phyloP scores from a whole-genome alignment of 2,113 vertebrate genomes.

The Melanotaenia duboulayi region DNA sequence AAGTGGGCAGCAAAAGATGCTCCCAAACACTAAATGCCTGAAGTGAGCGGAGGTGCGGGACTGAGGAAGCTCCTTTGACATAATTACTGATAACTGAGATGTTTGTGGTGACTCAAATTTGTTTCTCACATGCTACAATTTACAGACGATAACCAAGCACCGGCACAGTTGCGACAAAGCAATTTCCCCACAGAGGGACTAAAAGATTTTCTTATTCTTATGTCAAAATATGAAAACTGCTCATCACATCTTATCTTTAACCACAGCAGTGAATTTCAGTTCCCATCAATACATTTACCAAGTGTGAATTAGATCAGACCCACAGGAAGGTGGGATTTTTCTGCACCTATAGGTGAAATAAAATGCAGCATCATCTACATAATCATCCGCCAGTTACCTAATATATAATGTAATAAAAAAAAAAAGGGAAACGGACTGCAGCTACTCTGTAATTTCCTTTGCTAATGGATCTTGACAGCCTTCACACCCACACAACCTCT shows the following conservation, averaged over 20 bases:
- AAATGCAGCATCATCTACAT: not conserved
- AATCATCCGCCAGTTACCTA: not conserved
- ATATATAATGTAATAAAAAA: conserved; percentile 2
- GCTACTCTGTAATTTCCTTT: conserved; percentile 39
- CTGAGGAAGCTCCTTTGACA: too few relatives aligned
- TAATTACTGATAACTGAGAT: too few relatives aligned
- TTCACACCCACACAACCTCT: conserved; percentile 53
- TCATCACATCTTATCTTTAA: not conserved
- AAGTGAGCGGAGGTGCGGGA: too few relatives aligned
- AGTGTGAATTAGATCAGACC: not conserved
- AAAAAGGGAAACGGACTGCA: conserved; percentile 18
- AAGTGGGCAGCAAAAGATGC: too few relatives aligned
- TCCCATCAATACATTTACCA: not conserved
- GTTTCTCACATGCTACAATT: not conserved
- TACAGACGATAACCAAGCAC: not conserved
- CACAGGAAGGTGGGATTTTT: not conserved
- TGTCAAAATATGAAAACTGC: not conserved
- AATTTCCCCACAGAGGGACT: too few relatives aligned
- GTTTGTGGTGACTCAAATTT: too few relatives aligned
- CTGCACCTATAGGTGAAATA: not conserved
- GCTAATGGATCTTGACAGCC: conserved; percentile 49
- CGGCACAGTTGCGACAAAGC: too few relatives aligned
- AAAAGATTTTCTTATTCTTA: too few relatives aligned
- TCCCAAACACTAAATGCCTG: too few relatives aligned
- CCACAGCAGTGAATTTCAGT: not conserved